These are phyloP conservation scores for Syrmaticus mikado DNA, from an alignment of 2,113 vertebrate species.

Conservation along the genomic window DNA sequence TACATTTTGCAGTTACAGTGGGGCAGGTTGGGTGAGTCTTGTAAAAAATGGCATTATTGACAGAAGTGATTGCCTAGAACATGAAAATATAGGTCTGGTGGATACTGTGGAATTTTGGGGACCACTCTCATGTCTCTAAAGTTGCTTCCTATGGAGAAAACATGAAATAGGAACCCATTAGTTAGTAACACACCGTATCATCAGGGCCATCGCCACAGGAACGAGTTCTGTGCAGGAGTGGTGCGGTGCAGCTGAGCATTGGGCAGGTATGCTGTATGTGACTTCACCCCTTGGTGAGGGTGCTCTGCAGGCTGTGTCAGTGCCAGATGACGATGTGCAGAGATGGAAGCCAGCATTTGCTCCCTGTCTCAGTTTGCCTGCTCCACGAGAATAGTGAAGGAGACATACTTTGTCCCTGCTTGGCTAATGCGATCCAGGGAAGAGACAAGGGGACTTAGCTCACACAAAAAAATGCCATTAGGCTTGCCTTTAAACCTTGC, in stretches of 20 bases:
- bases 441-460: constrained; percentile 74
- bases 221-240: not conserved
- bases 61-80: not conserved
- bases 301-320: constrained; percentile 30
- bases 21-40: not conserved
- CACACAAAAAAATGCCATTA: constrained; percentile 53
- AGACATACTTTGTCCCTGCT: constrained; percentile 60
- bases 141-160: not conserved
- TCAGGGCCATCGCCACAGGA: not conserved
- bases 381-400: not conserved
- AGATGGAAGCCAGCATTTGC: constrained; percentile 61
- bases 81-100: not conserved
- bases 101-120: not conserved
- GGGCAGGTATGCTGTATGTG: not conserved
- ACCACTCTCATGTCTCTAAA: not conserved
- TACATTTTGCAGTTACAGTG: not conserved
- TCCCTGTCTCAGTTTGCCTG: not conserved
- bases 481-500: constrained; percentile 56
- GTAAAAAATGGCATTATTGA: not conserved
- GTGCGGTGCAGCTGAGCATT: not conserved
- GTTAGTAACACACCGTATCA: not conserved
- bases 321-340: constrained; percentile 9
- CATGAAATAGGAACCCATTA: not conserved
- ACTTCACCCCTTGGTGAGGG: constrained; percentile 21
- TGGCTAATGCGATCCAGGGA: constrained; percentile 31